Evolutionary conservation across 2,797 vertebrate species (phyloP), one percentile per base, ranked within the genome.

Genomic region (Bufotes viridis): DNA sequence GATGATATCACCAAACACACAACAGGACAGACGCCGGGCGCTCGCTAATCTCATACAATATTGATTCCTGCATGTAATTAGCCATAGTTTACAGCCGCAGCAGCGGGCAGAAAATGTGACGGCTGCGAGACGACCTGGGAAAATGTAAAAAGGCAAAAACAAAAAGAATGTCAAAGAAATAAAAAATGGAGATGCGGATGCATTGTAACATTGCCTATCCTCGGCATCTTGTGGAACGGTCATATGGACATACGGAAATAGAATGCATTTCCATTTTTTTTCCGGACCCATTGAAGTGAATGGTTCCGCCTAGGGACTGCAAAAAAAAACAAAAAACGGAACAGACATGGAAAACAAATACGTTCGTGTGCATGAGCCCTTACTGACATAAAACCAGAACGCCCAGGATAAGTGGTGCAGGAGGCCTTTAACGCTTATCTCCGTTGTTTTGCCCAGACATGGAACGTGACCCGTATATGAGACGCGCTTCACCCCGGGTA

Each of bases 21-120:
- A 24, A 60, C 58, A 20, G 42, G 69, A 72, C 42, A 65, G 18
- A 22, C 12, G 79, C 58, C 22, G 79, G 26, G 60, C 22, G 11
- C 29, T 51, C 29, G 20, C 60, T 82, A 82, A 82, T 69, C 81
- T 67, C 20, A 67, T 67, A 18, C 20, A 67, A 53, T 69, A 82
- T 69, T 82, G 81, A 82, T 82, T 67, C 15, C 61, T 67, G 22
- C 81, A 65, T 24, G 51, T 51, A n/a, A 82, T 65, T 82, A 82
- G 26, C 61, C 61, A 51, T 29, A 42, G 34, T 67, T 82, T 65
- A 82, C 80, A 18, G 17, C 5, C n/a, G 53, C 34, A 75, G 42
- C 18, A 15, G 18, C 67, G 26, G 4, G 10, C 67, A 72, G 69
- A 72, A 20, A 10, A 34, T 72, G 15, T 20, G 69, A 34, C 29